Percentiles rank a stretch among this genome's conserved stretches.
These are phyloP conservation scores for Sinodicranocentrus sp. DNA, from an alignment of 2,888 invertebrate species.

Conservation along the genomic window DNA sequence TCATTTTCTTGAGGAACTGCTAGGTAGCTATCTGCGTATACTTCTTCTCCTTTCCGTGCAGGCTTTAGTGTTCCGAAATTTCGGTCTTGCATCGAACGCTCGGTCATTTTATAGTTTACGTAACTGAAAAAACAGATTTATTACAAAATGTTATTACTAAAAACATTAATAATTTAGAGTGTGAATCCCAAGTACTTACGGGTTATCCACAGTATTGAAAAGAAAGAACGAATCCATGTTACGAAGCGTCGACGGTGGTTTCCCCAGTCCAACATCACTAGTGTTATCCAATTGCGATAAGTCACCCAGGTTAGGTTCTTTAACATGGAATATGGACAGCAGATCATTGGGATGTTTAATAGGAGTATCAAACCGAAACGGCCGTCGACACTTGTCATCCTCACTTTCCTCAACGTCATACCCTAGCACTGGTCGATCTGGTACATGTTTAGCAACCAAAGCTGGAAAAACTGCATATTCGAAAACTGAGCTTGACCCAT, in stretches of 20 bases:
- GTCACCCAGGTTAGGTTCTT: conserved; percentile 65
- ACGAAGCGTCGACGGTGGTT: conserved; percentile 60
- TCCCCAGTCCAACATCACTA: conserved; percentile 71
- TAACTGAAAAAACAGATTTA: conserved; percentile 56
- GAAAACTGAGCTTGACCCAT: neutral
- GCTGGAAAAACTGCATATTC: conserved; percentile 48
- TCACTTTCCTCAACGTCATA: conserved; percentile 50
- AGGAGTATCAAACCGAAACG: conserved; percentile 63
- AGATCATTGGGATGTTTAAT: conserved; percentile 74
- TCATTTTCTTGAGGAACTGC: conserved; percentile 28
- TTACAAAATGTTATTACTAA: conserved; percentile 1
- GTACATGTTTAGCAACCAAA: conserved; percentile 46
- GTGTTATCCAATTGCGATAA: conserved; percentile 67
- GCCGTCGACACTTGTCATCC: conserved; percentile 27
- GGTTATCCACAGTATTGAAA: conserved; percentile 75
- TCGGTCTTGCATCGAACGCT: conserved; percentile 53
- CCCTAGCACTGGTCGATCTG: conserved; percentile 25
- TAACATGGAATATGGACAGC: conserved; percentile 71
- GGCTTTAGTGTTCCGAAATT: conserved; percentile 60
- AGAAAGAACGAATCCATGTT: conserved; percentile 75
- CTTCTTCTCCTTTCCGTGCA: conserved; percentile 65
- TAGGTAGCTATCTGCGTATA: conserved; percentile 44
- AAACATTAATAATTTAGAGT: neutral
- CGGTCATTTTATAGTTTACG: conserved; percentile 69
- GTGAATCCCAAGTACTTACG: conserved; percentile 62